Evolutionary conservation across 64 coral and sea anemone genomes (phyloP), one percentile per base, ranked within the genome.

Genomic region (Hydrozoanthus tunicans): DNA sequence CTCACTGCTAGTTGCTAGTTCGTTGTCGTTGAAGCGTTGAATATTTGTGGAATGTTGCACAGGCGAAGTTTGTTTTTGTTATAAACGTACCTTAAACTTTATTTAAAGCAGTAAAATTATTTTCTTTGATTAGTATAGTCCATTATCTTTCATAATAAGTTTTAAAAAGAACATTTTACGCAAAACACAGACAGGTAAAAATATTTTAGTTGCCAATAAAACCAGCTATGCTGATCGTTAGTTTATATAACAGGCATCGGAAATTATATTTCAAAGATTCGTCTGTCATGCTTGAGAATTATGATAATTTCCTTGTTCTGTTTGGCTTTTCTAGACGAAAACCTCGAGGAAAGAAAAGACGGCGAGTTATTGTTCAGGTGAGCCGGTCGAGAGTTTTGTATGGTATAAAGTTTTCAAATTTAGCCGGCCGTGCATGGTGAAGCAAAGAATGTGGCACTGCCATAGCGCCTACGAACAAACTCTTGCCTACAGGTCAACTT

Each of bases 31-130:
- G 84, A 88, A 88, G 84, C 84, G 69, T 88, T 88, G 68, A 88
- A 88, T 74, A 88, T 88, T 88, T 88, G 70, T 88, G 84, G 84
- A 88, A 88, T 88, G 84, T 88, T 88, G 70, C 15, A 88, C 84
- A 88, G 24, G 24, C n/a, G 56, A 74, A 51, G 53, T 24, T 73
- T 88, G 70, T 61, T 74, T 88, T 88, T 58, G 68, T 73, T 75
- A 75, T 88, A 88, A 88, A 88, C 5, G 56, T 25, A 86, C 84
- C 53, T 88, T 73, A 2, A 25, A 58, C 84, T 20, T 61, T 75
- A 9, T 24, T 4, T 59, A 51, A 74, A 43, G n/a, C 20, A 17
- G n/a, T 74, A 10, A 56, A 27, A 74, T 3, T 61, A 88, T 74
- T 88, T 88, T 85, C 6, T 88, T 56, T 88, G 69, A 7, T 88